These are phyloP conservation scores for Marisa cornuarietis DNA, from an alignment of 1,140 invertebrate genomes.

Conservation along the genomic window DNA sequence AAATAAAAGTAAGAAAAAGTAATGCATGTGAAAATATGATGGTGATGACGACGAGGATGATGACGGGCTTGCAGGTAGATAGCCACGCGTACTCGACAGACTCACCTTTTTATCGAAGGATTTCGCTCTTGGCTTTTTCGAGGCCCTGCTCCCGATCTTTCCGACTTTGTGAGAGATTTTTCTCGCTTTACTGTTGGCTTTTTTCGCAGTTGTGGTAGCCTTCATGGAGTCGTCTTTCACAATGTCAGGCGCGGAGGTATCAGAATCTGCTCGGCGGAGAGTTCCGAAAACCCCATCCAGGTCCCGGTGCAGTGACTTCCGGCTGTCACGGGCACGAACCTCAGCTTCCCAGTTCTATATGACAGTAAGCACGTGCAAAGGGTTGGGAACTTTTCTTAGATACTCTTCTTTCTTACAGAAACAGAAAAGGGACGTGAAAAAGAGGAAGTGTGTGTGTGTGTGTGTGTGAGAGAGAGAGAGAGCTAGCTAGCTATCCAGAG, in stretches of 20 bases:
- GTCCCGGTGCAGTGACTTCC: slow-evolving; percentile 5
- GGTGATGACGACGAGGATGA: too few relatives aligned
- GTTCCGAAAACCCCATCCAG: slow-evolving; percentile 27
- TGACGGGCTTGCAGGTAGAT: too few relatives aligned
- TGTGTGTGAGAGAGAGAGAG: too few relatives aligned
- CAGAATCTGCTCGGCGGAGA: slow-evolving; percentile 32
- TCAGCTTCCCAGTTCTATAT: slow-evolving; percentile 24
- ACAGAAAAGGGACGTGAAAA: background rate
- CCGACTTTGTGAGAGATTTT: background rate
- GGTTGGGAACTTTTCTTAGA: background rate
- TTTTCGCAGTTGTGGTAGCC: too few relatives aligned
- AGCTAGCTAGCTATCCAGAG: background rate
- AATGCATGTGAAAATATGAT: background rate
- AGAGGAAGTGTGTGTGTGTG: background rate
- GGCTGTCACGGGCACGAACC: slow-evolving; percentile 17
- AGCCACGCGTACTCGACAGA: too few relatives aligned
- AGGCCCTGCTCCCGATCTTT: background rate
- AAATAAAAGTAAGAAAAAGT: background rate
- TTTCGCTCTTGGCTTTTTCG: background rate
- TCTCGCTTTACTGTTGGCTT: too few relatives aligned
- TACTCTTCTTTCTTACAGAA: slow-evolving; percentile 32
- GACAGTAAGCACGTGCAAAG: background rate
- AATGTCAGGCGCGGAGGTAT: background rate
- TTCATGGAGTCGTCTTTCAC: too few relatives aligned
- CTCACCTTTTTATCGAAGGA: background rate